These are phyloP conservation scores for Callorhinus ursinus DNA, from an alignment of 2,113 vertebrate species.

Conservation along the genomic window DNA sequence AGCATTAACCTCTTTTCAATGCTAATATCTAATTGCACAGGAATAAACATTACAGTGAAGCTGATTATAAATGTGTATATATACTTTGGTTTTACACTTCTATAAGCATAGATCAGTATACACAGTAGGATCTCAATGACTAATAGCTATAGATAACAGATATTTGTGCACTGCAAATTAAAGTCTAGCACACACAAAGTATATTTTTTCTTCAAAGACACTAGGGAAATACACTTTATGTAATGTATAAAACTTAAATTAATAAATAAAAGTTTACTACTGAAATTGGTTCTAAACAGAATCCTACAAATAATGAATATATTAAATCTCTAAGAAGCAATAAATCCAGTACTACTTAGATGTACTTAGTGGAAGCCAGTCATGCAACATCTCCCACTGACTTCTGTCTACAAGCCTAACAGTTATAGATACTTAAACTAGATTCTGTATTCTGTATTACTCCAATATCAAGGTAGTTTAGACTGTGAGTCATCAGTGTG, in stretches of 20 bases:
- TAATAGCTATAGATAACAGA: background rate
- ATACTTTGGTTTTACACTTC: background rate
- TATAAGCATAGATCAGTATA: background rate
- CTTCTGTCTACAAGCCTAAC: background rate
- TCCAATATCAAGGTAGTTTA: background rate
- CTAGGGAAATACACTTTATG: background rate
- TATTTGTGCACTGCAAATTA: background rate
- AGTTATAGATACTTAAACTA: background rate
- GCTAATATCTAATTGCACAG: background rate
- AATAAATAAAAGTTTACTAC: background rate
- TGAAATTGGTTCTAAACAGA: background rate
- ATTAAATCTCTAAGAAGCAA: constrained; percentile 5
- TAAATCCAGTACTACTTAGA: background rate
- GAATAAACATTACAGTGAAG: constrained; percentile 18
- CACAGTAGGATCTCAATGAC: background rate
- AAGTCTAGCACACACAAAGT: background rate
- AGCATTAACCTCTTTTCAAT: constrained; percentile 9
- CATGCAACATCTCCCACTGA: background rate
- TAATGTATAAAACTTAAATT: constrained; percentile 2
- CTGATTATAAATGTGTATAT: background rate
- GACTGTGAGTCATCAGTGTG: background rate
- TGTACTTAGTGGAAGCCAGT: background rate
- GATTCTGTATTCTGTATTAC: background rate
- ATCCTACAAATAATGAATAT: background rate
- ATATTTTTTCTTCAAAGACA: background rate